Evolutionary conservation across 2,888 invertebrate genomes (phyloP).

Genomic region (Hirtodrosophila histrioides): DNA sequence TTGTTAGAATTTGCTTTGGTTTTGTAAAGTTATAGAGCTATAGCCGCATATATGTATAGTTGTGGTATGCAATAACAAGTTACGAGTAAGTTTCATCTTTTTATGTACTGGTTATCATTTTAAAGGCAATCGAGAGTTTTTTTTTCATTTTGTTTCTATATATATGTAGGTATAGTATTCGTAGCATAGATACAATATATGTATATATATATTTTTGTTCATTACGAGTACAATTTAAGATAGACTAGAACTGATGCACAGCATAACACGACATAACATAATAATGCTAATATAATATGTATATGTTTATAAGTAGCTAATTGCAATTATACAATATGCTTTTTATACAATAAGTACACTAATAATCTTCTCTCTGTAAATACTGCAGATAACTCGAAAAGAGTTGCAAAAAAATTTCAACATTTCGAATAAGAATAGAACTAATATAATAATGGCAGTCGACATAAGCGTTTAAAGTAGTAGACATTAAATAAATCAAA

Average conservation of each 20-base stretch:
- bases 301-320: slow-evolving; percentile 31
- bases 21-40: slow-evolving; percentile 39
- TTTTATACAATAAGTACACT: slow-evolving; percentile 36
- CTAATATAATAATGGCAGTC: slow-evolving; percentile 68
- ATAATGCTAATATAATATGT: slow-evolving; percentile 16
- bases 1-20: slow-evolving; percentile 5
- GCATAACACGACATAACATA: slow-evolving; percentile 61
- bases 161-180: slow-evolving; percentile 24
- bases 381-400: slow-evolving; percentile 32
- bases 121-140: slow-evolving; percentile 72
- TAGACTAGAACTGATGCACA: slow-evolving; percentile 63
- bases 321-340: slow-evolving; percentile 29
- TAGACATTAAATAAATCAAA: slow-evolving; percentile 16
- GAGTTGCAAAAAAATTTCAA: slow-evolving; percentile 45
- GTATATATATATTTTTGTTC: slow-evolving; percentile 7
- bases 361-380: slow-evolving; percentile 25
- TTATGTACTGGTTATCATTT: slow-evolving; percentile 58
- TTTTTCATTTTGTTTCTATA: slow-evolving; percentile 17
- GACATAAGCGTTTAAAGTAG: slow-evolving; percentile 70
- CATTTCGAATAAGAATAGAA: slow-evolving; percentile 42
- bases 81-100: slow-evolving; percentile 53
- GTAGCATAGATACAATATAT: slow-evolving; percentile 39
- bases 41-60: slow-evolving; percentile 46
- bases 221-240: slow-evolving; percentile 32
- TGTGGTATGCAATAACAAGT: slow-evolving; percentile 72